Evolutionary conservation across 1,140 invertebrate species (phyloP).

Genomic region (Lasioglossum albipes): DNA sequence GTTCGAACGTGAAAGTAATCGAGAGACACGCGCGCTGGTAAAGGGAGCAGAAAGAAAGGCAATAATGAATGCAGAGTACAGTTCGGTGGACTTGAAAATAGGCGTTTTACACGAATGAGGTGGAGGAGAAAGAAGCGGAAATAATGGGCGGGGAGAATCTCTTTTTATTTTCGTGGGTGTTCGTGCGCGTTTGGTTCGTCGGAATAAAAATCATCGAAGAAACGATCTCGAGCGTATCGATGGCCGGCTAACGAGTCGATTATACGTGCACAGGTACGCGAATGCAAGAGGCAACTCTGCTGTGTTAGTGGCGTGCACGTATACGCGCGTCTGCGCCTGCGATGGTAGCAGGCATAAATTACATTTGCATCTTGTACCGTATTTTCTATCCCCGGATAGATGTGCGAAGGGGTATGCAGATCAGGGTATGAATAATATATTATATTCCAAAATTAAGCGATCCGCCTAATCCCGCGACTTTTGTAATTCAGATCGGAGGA

Average conservation of each 20-base stretch:
- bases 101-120: slow-evolving; percentile 20
- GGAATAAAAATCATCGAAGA: slow-evolving; percentile 44
- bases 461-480: slow-evolving; percentile 38
- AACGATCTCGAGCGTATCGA: slow-evolving; percentile 28
- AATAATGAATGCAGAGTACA: slow-evolving; percentile 34
- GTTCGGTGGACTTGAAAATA: slow-evolving; percentile 27
- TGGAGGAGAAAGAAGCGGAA: slow-evolving; percentile 13
- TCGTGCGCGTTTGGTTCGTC: neutral
- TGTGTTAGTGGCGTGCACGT: no score
- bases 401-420: slow-evolving; percentile 35
- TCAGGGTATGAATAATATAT: slow-evolving; percentile 43
- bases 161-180: slow-evolving; percentile 4
- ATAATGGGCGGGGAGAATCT: neutral
- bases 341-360: slow-evolving; percentile 32
- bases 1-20: slow-evolving; percentile 27
- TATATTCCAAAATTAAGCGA: slow-evolving; percentile 38
- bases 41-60: slow-evolving; percentile 8
- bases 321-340: neutral
- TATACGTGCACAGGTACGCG: neutral
- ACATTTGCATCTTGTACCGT: slow-evolving; percentile 46
- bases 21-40: neutral
- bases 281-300: neutral
- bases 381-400: slow-evolving; percentile 33
- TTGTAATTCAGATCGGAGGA: slow-evolving; percentile 34
- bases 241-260: slow-evolving; percentile 12